These are phyloP conservation scores for Gallinago stenura DNA, from an alignment of 2,797 vertebrate genomes.

Conservation along the genomic window DNA sequence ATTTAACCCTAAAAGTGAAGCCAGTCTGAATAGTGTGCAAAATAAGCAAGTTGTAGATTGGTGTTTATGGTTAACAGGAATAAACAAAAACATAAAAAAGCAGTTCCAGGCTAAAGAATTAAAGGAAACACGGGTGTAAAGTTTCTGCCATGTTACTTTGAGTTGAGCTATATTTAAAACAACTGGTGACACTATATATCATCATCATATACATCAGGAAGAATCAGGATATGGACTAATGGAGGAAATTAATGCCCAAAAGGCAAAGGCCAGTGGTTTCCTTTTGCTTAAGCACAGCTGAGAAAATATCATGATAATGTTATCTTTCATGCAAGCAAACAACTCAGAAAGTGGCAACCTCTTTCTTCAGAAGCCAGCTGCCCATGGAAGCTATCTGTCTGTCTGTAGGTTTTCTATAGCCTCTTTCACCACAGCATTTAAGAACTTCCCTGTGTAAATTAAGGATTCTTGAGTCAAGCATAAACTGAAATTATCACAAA, in stretches of 20 bases:
- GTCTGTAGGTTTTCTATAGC: not conserved
- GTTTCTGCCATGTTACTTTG: not conserved
- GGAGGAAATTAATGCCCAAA: not conserved
- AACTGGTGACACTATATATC: not conserved
- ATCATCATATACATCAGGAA: not conserved
- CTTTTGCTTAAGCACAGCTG: slow-evolving; percentile 40
- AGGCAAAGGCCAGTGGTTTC: slow-evolving; percentile 21
- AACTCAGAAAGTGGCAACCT: not conserved
- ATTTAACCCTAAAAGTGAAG: not conserved
- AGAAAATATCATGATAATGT: slow-evolving; percentile 34
- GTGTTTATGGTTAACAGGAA: not conserved
- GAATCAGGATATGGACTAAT: not conserved
- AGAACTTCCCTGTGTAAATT: not conserved
- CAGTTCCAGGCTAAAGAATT: not conserved
- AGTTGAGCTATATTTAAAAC: slow-evolving; percentile 8
- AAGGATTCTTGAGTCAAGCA: not conserved
- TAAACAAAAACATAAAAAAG: not conserved
- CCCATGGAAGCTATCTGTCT: not conserved
- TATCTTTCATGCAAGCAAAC: slow-evolving; percentile 8
- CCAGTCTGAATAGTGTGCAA: not conserved
- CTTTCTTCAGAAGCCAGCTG: slow-evolving; percentile 19
- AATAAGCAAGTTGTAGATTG: not conserved
- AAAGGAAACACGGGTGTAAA: not conserved
- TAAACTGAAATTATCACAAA: not conserved
- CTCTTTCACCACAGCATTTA: not conserved